Evolutionary conservation across 1,140 invertebrate species (phyloP).

Genomic region (Aphaenogaster ashmeadi): DNA sequence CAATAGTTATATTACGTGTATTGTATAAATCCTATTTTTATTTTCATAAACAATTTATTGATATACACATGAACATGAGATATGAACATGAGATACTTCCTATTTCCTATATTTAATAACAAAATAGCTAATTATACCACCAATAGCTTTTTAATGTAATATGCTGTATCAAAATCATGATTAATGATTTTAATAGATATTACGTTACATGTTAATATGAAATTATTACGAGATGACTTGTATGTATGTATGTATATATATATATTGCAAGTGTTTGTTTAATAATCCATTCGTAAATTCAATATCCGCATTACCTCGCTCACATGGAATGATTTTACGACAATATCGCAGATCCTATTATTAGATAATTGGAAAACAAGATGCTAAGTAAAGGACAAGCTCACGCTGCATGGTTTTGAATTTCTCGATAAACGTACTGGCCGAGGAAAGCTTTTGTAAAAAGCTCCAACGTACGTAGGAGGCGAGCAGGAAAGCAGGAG

Average conservation of each 20-base stretch:
- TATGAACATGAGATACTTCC: background rate
- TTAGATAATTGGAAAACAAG: constrained; percentile 47
- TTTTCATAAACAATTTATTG: background rate
- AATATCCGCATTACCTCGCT: background rate
- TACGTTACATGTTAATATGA: constrained; percentile 10
- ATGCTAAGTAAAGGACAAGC: background rate
- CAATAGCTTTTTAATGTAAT: background rate
- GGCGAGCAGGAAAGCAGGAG: background rate
- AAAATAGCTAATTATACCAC: background rate
- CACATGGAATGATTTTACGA: background rate
- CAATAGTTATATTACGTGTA: background rate
- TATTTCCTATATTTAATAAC: background rate
- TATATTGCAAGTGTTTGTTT: constrained; percentile 3
- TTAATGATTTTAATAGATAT: constrained; percentile 1
- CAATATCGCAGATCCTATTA: constrained; percentile 24
- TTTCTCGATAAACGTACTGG: constrained; percentile 36
- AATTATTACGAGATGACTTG: background rate
- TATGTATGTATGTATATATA: no score
- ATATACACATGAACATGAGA: background rate
- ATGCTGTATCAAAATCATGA: background rate
- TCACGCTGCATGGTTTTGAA: background rate
- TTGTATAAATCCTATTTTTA: background rate
- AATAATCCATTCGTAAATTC: constrained; percentile 14
- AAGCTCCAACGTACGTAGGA: background rate
- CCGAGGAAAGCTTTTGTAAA: constrained; percentile 8